A percentile compares a stretch with the other conserved stretches of the same genome.
Evolutionary conservation across 2,888 invertebrate genomes (phyloP).

Genomic region (Eupithecia subfuscata): DNA sequence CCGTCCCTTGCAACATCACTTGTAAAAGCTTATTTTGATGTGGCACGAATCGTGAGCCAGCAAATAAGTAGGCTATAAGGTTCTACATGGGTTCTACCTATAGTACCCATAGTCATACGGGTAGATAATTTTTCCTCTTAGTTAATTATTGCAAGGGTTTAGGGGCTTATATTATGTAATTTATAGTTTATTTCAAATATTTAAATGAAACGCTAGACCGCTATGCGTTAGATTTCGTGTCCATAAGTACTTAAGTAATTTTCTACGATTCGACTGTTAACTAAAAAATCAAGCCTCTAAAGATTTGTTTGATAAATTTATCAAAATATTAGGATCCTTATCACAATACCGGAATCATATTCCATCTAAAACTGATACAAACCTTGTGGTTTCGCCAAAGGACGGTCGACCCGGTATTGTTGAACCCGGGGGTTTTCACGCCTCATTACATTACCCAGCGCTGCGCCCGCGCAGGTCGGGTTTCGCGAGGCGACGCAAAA

Average conservation of each 20-base stretch:
- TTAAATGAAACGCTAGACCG: too few species aligned
- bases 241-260: background rate
- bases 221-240: too few species aligned
- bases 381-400: background rate
- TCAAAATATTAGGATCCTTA: background rate
- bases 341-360: background rate
- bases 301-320: background rate
- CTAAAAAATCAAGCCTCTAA: background rate
- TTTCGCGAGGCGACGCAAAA: slow-evolving; percentile 58
- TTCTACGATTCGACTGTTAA: background rate
- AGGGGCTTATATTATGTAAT: too few species aligned
- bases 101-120: too few species aligned
- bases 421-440: slow-evolving; percentile 57
- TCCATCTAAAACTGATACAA: background rate
- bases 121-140: too few species aligned
- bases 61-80: too few species aligned
- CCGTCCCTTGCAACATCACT: too few species aligned
- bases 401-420: slow-evolving; percentile 42
- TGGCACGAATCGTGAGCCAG: too few species aligned
- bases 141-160: too few species aligned
- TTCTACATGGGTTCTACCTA: too few species aligned
- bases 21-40: too few species aligned
- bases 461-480: slow-evolving; percentile 53
- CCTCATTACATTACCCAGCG: slow-evolving; percentile 59
- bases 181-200: too few species aligned